phyloP scores from a whole-genome alignment of 2,797 vertebrate genomes.

The Moxostoma hubbsi region DNA sequence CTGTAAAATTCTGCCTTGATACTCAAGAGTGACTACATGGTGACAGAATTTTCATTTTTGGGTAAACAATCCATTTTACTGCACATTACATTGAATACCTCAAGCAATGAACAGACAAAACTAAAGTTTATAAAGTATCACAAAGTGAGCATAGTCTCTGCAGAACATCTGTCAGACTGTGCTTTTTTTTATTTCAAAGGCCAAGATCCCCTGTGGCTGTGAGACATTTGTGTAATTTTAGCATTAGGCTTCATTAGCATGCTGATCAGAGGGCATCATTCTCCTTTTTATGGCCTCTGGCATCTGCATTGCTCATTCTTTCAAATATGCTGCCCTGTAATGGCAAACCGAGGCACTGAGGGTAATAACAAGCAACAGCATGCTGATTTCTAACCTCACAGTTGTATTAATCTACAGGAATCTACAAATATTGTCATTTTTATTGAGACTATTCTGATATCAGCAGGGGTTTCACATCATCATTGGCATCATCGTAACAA shows the following conservation, averaged over 20 bases:
- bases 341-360: constrained; percentile 44
- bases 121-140: neutral
- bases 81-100: neutral
- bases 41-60: too few species aligned
- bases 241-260: constrained; percentile 43
- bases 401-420: constrained; percentile 27
- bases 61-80: neutral
- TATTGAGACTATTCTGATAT: neutral
- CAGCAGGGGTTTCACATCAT: neutral
- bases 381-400: constrained; percentile 37
- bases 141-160: neutral
- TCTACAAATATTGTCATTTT: neutral
- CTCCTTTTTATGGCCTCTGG: constrained; percentile 16
- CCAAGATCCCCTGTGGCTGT: constrained; percentile 2
- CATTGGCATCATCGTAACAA: constrained; percentile 19
- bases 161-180: neutral
- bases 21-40: too few species aligned
- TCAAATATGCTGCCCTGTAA: constrained; percentile 33
- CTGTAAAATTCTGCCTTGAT: too few species aligned
- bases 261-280: constrained; percentile 31
- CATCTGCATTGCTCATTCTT: constrained; percentile 1
- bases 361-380: constrained; percentile 29
- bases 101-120: neutral
- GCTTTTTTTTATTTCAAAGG: neutral
- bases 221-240: constrained; percentile 33